Base-by-base conservation (phyloP, 2,113 vertebrate genomes). In the Ia io region DNA sequence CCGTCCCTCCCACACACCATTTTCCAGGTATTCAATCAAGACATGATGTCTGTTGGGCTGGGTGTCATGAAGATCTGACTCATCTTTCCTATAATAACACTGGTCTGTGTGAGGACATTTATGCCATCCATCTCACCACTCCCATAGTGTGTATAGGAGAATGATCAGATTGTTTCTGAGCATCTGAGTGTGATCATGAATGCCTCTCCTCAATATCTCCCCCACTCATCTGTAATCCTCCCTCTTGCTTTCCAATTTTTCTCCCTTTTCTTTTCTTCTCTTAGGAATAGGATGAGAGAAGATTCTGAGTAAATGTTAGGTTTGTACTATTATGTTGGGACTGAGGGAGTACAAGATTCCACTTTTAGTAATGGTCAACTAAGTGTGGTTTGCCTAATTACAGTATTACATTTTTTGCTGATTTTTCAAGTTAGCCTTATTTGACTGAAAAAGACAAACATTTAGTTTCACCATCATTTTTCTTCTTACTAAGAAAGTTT, bases 271-370 rank as follows among this genome's bases (percentile, higher is more conserved):
- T 94, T 84, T 84, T 61, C 22, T 85, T 91, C 79, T 65, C 6
- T 84, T 70, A 77, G 59, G 9, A 80, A 42, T 94, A 83, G 73
- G 9, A 44, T 91, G 30, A 95, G 35, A 91, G 61, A 88, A 9
- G 9, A 67, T 37, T 80, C 44, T 67, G 95, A 30, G 69, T 70
- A 78, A 88, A 51, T 17, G 78, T 84, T 76, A 63, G 18, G 23
- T 73, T 76, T 73, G 28, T 13, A 25, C 37, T 89, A 61, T 69
- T 67, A 49, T 47, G 25, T 32, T 63, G 73, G 25, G 23, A 84
- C 88, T 16, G 67, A 95, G 14, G 80, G 28, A 87, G 79, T 25
- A 69, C 1, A 70, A 14, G 53, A 79, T 78, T 89, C 18, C 25
- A 86, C 40, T 84, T 42, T 32, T 17, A 71, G 25, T 73, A 59